Conservation (phyloP, 2,888 invertebrate species). For the Pyrocoelia pectoralis region DNA sequence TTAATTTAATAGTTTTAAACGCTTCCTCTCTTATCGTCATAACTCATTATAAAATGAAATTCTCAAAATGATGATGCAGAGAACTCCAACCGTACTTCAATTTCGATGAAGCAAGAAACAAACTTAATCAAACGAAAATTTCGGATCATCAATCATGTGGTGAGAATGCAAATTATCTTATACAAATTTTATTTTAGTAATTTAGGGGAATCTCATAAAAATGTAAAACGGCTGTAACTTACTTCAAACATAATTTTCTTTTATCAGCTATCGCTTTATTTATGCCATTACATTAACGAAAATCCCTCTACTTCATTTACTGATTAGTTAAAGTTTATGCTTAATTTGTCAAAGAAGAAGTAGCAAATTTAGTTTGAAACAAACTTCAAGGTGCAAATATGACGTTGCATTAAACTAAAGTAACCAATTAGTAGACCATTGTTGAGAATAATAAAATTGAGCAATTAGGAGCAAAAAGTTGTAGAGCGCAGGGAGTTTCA, state of each 20-base stretch:
- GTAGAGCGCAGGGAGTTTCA: too few species aligned
- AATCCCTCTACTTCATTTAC: background rate
- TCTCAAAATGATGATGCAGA: too few species aligned
- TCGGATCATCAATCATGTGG: conserved; percentile 10
- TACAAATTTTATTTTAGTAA: conserved; percentile 4
- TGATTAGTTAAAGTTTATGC: background rate
- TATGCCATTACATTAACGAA: background rate
- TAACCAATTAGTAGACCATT: conserved; percentile 11
- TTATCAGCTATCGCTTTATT: background rate
- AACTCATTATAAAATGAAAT: background rate
- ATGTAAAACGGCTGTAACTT: background rate
- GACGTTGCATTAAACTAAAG: background rate
- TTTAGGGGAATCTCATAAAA: conserved; percentile 4
- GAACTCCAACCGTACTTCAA: too few species aligned
- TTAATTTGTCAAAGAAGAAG: conserved; percentile 5
- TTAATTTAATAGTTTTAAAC: background rate
- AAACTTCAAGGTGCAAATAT: background rate
- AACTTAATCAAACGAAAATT: conserved; percentile 6
- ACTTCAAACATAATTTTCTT: background rate
- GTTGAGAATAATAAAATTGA: conserved; percentile 17
- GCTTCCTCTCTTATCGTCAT: background rate
- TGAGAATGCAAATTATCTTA: background rate
- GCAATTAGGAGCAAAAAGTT: too few species aligned
- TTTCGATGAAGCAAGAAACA: background rate
- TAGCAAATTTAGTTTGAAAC: conserved; percentile 8